Evolutionary conservation across 2,888 invertebrate genomes (phyloP).

Genomic region (Acrobasis repandana): DNA sequence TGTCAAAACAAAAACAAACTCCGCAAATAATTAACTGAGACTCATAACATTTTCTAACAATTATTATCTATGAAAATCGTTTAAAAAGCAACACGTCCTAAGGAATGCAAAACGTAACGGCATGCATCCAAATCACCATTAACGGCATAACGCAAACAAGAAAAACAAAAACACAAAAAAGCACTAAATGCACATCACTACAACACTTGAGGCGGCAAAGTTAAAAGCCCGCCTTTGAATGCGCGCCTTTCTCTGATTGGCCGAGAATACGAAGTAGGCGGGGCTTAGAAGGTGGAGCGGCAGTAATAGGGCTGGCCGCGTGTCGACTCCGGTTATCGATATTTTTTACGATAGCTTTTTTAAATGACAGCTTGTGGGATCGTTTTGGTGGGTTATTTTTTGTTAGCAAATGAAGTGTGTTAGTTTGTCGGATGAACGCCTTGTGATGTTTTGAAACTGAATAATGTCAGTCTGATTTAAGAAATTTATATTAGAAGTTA

Average conservation of each 20-base stretch:
- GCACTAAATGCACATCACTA: conserved; percentile 74
- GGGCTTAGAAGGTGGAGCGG: conserved; percentile 56
- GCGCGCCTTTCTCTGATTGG: conserved; percentile 56
- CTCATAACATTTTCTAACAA: neutral
- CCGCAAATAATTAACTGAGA: neutral
- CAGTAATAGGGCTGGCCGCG: conserved; percentile 61
- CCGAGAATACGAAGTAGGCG: conserved; percentile 55
- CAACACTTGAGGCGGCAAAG: conserved; percentile 61
- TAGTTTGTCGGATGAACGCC: conserved; percentile 14
- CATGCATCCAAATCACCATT: conserved; percentile 45
- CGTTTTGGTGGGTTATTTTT: conserved; percentile 15
- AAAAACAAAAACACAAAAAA: conserved; percentile 68
- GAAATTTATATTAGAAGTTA: neutral
- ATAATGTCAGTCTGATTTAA: neutral
- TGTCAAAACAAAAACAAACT: neutral
- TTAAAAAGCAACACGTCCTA: neutral
- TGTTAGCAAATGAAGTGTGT: conserved; percentile 6
- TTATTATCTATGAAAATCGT: neutral
- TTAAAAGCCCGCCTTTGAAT: conserved; percentile 51
- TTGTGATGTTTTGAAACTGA: conserved; percentile 5
- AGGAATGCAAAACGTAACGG: conserved; percentile 36
- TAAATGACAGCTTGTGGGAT: conserved; percentile 60
- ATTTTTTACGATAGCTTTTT: conserved; percentile 59
- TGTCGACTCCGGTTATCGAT: conserved; percentile 65
- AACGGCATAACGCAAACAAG: conserved; percentile 55